phyloP scores from a whole-genome alignment of 2,888 invertebrate species.

The Chironomus tentans region DNA sequence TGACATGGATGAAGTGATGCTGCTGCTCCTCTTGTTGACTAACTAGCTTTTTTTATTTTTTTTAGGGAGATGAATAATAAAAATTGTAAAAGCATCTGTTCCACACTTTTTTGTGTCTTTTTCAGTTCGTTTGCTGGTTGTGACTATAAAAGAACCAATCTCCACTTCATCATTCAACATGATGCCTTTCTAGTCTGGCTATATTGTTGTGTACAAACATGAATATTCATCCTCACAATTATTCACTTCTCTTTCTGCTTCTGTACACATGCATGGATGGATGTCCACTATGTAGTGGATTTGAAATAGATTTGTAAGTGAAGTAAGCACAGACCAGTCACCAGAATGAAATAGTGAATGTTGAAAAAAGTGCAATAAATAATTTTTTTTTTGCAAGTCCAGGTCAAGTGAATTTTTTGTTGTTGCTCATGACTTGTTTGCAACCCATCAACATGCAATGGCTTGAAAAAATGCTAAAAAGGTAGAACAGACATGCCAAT shows the following conservation, averaged over 20 bases:
- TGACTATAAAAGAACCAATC: background rate
- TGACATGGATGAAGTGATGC: background rate
- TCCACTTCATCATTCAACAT: constrained; percentile 18
- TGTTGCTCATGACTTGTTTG: background rate
- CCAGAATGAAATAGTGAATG: too few species aligned
- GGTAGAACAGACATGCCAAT: background rate
- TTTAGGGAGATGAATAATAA: background rate
- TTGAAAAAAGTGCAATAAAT: constrained; percentile 15
- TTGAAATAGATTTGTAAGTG: constrained; percentile 12
- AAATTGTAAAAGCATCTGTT: background rate
- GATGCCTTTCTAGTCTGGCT: background rate
- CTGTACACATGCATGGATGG: too few species aligned
- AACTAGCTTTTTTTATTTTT: too few species aligned
- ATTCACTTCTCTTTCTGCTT: background rate
- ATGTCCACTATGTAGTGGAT: background rate
- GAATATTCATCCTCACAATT: background rate
- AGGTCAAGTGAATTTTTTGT: too few species aligned
- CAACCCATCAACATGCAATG: background rate
- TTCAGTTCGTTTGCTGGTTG: too few species aligned
- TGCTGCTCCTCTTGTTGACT: too few species aligned
- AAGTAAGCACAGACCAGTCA: background rate
- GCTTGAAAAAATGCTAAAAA: background rate
- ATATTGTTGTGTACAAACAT: background rate
- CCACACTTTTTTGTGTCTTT: background rate
- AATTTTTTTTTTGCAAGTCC: constrained; percentile 6